Evolutionary conservation across 35 echinoderm and acorn worm genomes (phyloP).

Genomic region (Strongylocentrotus purpuratus): DNA sequence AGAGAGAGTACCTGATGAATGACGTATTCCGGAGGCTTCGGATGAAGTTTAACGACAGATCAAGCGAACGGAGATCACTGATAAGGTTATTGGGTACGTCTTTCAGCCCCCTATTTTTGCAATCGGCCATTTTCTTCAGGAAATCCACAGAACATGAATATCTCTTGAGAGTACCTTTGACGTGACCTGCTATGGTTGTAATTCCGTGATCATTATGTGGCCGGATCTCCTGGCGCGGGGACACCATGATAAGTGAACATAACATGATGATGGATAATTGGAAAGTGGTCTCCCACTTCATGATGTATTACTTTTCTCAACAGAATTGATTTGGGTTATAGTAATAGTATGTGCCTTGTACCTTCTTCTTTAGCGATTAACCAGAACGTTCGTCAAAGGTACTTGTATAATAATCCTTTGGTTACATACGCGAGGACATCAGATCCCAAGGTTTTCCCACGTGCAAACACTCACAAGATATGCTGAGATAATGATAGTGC

Average conservation of each 20-base stretch:
- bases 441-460: not conserved
- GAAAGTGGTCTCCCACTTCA: not conserved
- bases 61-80: not conserved
- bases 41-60: not conserved
- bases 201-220: not conserved
- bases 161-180: not conserved
- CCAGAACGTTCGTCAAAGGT: not conserved
- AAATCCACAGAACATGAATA: not conserved
- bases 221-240: not conserved
- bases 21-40: not conserved
- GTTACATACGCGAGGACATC: not conserved
- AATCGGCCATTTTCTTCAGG: not conserved
- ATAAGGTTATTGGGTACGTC: not conserved
- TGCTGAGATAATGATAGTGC: not conserved
- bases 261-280: not conserved
- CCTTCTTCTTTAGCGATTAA: not conserved
- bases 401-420: not conserved
- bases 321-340: too few species aligned
- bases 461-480: not conserved
- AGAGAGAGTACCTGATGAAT: not conserved
- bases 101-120: not conserved
- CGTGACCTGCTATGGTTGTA: not conserved
- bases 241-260: not conserved
- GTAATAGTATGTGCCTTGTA: not conserved
- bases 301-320: not conserved